Evolutionary conservation across 1,140 invertebrate genomes (phyloP).

Genomic region (Megathymus violae): DNA sequence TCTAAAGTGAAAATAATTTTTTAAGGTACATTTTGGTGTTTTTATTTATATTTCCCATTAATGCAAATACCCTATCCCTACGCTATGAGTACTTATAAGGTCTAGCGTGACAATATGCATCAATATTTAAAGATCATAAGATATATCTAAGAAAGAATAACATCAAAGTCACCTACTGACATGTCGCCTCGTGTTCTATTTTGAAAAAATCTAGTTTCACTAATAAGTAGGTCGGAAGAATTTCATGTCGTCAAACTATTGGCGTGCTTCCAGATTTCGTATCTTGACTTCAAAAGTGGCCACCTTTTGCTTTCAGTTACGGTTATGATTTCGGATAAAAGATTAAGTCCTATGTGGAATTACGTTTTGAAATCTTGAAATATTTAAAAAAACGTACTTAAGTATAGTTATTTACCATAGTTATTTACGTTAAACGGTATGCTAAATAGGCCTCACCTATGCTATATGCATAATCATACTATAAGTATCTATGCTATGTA

Average conservation of each 20-base stretch:
- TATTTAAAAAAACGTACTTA: neutral
- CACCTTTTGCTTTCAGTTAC: slow-evolving; percentile 16
- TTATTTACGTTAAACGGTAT: too few relatives aligned
- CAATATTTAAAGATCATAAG: too few relatives aligned
- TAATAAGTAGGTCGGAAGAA: slow-evolving; percentile 53
- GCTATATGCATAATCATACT: neutral
- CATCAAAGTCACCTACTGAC: slow-evolving; percentile 26
- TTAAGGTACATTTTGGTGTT: slow-evolving; percentile 63
- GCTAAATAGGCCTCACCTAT: neutral
- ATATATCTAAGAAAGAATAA: too few relatives aligned
- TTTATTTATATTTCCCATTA: slow-evolving; percentile 42
- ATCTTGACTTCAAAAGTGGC: slow-evolving; percentile 35
- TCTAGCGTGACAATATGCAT: too few relatives aligned
- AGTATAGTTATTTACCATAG: too few relatives aligned
- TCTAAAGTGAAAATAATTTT: slow-evolving; percentile 79
- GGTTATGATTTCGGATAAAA: slow-evolving; percentile 10
- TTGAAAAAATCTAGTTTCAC: slow-evolving; percentile 42
- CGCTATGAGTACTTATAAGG: too few relatives aligned
- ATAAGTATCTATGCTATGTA: too few relatives aligned
- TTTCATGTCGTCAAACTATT: slow-evolving; percentile 46
- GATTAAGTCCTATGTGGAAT: neutral
- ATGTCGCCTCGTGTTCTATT: slow-evolving; percentile 43
- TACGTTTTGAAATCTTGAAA: neutral
- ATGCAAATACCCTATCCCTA: slow-evolving; percentile 9
- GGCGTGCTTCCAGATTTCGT: slow-evolving; percentile 45